A percentile compares a stretch with the other conserved stretches of the same genome.
Evolutionary conservation across 1,140 invertebrate genomes (phyloP).

Genomic region (Theocolax elegans): DNA sequence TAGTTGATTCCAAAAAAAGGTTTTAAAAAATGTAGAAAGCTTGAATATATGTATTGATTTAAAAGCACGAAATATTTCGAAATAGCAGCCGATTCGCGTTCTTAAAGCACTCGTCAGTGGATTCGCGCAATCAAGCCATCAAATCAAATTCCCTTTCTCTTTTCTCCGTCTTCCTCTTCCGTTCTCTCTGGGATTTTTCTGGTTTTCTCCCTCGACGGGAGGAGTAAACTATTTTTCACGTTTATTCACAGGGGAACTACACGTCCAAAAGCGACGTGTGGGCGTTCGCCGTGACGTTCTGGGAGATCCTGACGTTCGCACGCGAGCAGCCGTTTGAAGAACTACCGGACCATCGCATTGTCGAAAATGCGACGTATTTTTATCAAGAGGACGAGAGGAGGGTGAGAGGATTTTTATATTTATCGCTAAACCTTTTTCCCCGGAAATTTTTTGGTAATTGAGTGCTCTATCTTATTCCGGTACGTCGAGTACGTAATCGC

Average conservation of each 20-base stretch:
- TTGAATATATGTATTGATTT: too few species aligned
- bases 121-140: not conserved
- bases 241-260: constrained; percentile 77
- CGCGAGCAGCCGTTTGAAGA: constrained; percentile 85
- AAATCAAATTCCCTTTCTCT: constrained; percentile 19
- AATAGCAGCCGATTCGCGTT: too few species aligned
- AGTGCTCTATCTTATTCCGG: too few species aligned
- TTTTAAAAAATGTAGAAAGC: too few species aligned
- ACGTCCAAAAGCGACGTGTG: constrained; percentile 89
- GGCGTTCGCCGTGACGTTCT: constrained; percentile 89
- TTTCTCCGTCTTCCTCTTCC: constrained; percentile 44
- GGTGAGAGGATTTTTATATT: constrained; percentile 59
- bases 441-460: too few species aligned
- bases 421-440: too few species aligned
- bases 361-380: constrained; percentile 80
- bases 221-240: constrained; percentile 37
- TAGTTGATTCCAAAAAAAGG: too few species aligned
- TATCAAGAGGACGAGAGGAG: constrained; percentile 75
- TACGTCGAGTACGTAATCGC: too few species aligned
- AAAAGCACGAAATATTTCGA: too few species aligned
- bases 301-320: constrained; percentile 90
- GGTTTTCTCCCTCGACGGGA: not conserved
- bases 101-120: not conserved
- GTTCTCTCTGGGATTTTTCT: not conserved
- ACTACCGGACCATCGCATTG: constrained; percentile 80